phyloP scores from a whole-genome alignment of 1,140 invertebrate species.

The Drosophila bocqueti region DNA sequence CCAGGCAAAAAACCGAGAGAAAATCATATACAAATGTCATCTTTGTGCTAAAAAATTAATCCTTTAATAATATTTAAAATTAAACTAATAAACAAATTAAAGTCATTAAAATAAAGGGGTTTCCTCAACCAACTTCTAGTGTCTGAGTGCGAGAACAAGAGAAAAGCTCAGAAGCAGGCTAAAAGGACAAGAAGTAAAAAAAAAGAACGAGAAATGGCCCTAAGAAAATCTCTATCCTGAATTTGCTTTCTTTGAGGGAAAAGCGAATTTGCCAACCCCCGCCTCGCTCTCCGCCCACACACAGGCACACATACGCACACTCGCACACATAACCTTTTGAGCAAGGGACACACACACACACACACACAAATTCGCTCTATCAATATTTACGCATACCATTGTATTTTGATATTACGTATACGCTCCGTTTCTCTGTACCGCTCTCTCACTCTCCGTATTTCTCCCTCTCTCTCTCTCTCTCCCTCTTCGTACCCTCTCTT shows the following conservation, averaged over 20 bases:
- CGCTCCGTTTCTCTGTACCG: constrained; percentile 49
- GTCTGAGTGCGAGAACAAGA: constrained; percentile 35
- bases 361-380: constrained; percentile 66
- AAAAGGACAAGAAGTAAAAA: constrained; percentile 18
- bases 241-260: constrained; percentile 77
- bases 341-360: constrained; percentile 20
- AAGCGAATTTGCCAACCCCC: constrained; percentile 58
- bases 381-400: constrained; percentile 79
- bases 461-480: constrained; percentile 15
- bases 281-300: constrained; percentile 14
- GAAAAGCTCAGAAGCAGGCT: constrained; percentile 52
- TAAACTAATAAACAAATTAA: constrained; percentile 29
- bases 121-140: constrained; percentile 10
- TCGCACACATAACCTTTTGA: constrained; percentile 23
- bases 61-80: neutral
- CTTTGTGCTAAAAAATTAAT: neutral
- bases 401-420: constrained; percentile 77
- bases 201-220: constrained; percentile 42
- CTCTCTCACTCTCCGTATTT: constrained; percentile 16
- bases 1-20: constrained; percentile 16
- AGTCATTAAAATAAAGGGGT: constrained; percentile 13
- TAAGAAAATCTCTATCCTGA: constrained; percentile 83
- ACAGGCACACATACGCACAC: constrained; percentile 15
- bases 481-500: constrained; percentile 8
- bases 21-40: constrained; percentile 9